Conservation (phyloP, 1,140 invertebrate genomes). For the Teleopsis dalmanni region DNA sequence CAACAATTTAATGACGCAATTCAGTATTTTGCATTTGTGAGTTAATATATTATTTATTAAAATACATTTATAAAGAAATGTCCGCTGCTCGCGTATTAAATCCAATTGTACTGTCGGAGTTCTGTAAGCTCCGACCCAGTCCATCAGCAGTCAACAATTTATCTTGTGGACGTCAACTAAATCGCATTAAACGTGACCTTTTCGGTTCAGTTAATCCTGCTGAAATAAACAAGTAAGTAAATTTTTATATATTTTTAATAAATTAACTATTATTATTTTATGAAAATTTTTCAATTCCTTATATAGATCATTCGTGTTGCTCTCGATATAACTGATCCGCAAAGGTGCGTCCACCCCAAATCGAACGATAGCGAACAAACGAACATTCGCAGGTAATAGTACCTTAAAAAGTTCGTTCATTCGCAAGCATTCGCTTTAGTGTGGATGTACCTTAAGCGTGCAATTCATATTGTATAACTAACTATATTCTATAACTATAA, state of each 20-base stretch:
- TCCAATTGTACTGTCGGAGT: constrained; percentile 26
- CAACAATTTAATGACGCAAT: too few relatives aligned
- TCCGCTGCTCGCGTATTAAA: constrained; percentile 38
- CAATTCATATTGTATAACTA: too few relatives aligned
- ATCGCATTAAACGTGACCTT: constrained; percentile 39
- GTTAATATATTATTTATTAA: background rate
- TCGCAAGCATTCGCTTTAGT: too few relatives aligned
- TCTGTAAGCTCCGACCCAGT: constrained; percentile 32
- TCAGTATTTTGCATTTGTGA: background rate
- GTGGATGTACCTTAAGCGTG: too few relatives aligned
- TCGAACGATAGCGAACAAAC: too few relatives aligned
- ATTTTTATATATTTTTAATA: background rate
- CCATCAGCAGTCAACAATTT: constrained; percentile 24
- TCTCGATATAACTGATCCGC: too few relatives aligned
- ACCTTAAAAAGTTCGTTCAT: too few relatives aligned
- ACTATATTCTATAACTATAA: too few relatives aligned
- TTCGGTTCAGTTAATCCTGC: constrained; percentile 26
- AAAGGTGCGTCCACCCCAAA: too few relatives aligned
- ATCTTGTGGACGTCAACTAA: constrained; percentile 28
- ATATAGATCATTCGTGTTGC: background rate
- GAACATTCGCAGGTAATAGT: too few relatives aligned
- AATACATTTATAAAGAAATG: constrained; percentile 18
- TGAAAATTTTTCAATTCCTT: background rate
- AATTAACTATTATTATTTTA: background rate
- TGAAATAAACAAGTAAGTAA: constrained; percentile 33